Percentiles rank a stretch among this genome's conserved stretches.
These are phyloP conservation scores for Merodon equestris DNA, from an alignment of 2,888 invertebrate genomes.

Conservation along the genomic window DNA sequence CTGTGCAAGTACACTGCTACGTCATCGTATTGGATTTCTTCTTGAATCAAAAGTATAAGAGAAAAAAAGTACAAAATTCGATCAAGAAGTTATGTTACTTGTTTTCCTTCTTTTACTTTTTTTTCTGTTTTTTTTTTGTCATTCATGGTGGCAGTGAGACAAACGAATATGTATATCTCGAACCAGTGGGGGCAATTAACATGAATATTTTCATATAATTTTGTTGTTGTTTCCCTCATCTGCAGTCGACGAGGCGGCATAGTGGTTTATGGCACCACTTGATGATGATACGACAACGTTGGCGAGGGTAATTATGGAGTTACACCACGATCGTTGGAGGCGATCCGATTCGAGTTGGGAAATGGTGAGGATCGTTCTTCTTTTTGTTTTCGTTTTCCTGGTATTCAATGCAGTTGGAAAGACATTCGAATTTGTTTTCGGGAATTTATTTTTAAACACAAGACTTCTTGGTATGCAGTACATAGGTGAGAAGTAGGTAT, in stretches of 20 bases:
- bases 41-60: conserved; percentile 14
- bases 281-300: background rate
- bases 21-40: conserved; percentile 47
- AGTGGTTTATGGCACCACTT: conserved; percentile 15
- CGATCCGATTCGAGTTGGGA: conserved; percentile 37
- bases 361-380: conserved; percentile 26
- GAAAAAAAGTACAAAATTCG: background rate
- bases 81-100: conserved; percentile 18
- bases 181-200: conserved; percentile 34
- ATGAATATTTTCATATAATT: conserved; percentile 10
- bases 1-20: conserved; percentile 13
- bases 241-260: background rate
- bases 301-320: conserved; percentile 43
- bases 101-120: background rate
- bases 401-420: conserved; percentile 20
- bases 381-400: conserved; percentile 10
- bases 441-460: conserved; percentile 21
- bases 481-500: background rate
- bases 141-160: no score
- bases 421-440: background rate
- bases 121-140: no score
- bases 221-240: background rate
- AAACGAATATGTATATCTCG: background rate
- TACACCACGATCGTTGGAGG: conserved; percentile 42
- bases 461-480: conserved; percentile 37